A percentile compares a stretch with the other conserved stretches of the same genome.
Conservation (phyloP, 2,797 vertebrate genomes). For the Luscinia megarhynchos region DNA sequence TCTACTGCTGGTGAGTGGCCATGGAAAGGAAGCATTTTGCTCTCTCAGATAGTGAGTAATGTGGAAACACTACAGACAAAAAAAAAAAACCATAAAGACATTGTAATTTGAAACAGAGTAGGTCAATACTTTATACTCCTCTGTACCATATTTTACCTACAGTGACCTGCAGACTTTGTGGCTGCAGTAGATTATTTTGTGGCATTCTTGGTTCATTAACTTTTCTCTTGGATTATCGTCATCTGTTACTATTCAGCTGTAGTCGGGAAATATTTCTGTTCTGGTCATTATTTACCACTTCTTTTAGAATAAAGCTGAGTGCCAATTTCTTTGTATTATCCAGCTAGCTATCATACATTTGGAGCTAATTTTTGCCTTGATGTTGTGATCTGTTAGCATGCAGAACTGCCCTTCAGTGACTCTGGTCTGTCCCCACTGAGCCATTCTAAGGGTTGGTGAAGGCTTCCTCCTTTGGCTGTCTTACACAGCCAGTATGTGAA, state of each 20-base stretch:
- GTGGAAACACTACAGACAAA: not conserved
- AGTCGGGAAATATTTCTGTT: not conserved
- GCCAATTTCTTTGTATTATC: not conserved
- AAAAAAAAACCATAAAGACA: not conserved
- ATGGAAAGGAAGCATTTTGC: not conserved
- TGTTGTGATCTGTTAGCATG: fast-evolving
- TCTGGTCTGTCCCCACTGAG: not conserved
- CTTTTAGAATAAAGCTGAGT: not conserved
- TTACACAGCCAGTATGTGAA: not conserved
- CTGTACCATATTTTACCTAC: not conserved
- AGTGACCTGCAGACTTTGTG: not conserved
- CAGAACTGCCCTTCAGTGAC: not conserved
- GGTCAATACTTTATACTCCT: not conserved
- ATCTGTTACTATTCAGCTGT: not conserved
- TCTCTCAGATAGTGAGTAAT: not conserved
- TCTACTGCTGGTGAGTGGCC: not conserved
- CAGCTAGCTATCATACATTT: not conserved
- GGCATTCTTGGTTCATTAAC: not conserved
- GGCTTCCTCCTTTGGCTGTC: not conserved
- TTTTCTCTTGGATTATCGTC: not conserved
- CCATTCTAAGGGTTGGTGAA: not conserved
- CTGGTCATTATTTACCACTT: not conserved
- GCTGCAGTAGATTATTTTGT: not conserved
- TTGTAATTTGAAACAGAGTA: not conserved
- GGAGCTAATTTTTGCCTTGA: not conserved